phyloP scores from a whole-genome alignment of 2,797 vertebrate genomes.

The Myripristis murdjan region DNA sequence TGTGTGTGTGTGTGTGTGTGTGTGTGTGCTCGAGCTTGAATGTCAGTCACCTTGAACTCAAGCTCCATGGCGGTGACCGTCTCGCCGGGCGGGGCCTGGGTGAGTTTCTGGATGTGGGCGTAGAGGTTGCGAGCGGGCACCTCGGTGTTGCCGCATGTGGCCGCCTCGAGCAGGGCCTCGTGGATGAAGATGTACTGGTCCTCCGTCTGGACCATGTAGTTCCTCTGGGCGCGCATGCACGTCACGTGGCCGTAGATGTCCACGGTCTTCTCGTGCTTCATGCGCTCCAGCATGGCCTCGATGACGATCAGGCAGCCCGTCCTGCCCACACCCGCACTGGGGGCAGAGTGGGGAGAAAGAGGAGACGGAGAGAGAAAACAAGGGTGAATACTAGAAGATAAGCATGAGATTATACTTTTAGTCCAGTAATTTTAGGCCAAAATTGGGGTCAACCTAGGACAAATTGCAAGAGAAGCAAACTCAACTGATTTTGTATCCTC shows the following conservation, averaged over 20 bases:
- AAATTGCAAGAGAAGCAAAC: too few species aligned
- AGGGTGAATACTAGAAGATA: not conserved
- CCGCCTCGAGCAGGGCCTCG: slow-evolving; percentile 94
- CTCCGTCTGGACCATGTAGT: slow-evolving; percentile 98
- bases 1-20: slow-evolving; percentile 30
- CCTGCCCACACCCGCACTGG: slow-evolving; percentile 94
- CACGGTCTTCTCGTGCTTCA: slow-evolving; percentile 96
- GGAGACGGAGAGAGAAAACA: not conserved
- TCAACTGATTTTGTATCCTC: too few species aligned
- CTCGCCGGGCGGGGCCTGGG: slow-evolving; percentile 92
- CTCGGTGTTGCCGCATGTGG: slow-evolving; percentile 93
- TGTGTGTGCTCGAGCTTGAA: slow-evolving; percentile 30
- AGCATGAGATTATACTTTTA: too few species aligned
- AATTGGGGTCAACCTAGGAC: too few species aligned
- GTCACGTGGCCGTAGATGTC: slow-evolving; percentile 98
- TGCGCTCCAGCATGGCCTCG: slow-evolving; percentile 96
- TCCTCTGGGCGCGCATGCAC: slow-evolving; percentile 95
- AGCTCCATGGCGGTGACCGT: slow-evolving; percentile 95
- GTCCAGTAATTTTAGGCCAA: too few species aligned
- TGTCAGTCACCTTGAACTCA: slow-evolving; percentile 92
- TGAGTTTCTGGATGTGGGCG: slow-evolving; percentile 97
- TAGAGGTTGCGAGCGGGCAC: slow-evolving; percentile 95
- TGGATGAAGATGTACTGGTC: slow-evolving; percentile 99
- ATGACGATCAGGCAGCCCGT: slow-evolving; percentile 97
- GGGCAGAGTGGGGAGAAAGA: slow-evolving; percentile 11